Evolutionary conservation across 2,113 vertebrate genomes (phyloP), one percentile per base, ranked within the genome.

Genomic region (Mirza zaza): DNA sequence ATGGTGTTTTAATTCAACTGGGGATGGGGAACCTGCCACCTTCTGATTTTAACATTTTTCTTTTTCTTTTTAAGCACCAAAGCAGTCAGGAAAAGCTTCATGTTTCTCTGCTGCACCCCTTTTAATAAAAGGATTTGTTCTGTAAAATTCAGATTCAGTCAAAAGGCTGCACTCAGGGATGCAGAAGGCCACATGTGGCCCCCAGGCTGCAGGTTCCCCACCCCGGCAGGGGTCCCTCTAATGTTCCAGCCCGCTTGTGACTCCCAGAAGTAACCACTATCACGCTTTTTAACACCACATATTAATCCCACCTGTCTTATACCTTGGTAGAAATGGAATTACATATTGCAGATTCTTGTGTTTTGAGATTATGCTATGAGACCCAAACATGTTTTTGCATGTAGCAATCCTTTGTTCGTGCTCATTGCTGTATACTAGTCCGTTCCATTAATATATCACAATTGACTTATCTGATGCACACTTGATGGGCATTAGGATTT

Each of bases 1-100:
- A 97, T 86, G 61, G 63, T 89, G 96, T 94, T 98, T 86, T 95
- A 98, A 80, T 96, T 97, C 92, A 97, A 91, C 55, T 21, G 20
- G 55, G 55, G 55, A 20, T 7, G 55, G 55, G 55, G 55, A 57
- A 57, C 18, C 55, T 21, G 20, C 55, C 18, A 21, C 55, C 55
- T 57, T 57, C 20, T 57, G 55, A 57, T 21, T 57, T 57, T 21
- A 57, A 21, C 18, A 57, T 57, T 57, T 20, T 57, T 21, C 18
- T 57, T 57, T 57, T 52, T 52, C 52, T 55, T 55, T 57, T 57
- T 57, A 57, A 57, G 55, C 55, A 57, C 55, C 55, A 57, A 57
- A 57, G 20, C 5, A 8, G 55, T 57, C 55, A 57, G 20, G 55
- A 57, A 57, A 57, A 57, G 55, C 20, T 57, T 57, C 55, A 8